These are phyloP conservation scores for Melanotaenia nigrans DNA, from an alignment of 2,797 vertebrate genomes.

Conservation along the genomic window DNA sequence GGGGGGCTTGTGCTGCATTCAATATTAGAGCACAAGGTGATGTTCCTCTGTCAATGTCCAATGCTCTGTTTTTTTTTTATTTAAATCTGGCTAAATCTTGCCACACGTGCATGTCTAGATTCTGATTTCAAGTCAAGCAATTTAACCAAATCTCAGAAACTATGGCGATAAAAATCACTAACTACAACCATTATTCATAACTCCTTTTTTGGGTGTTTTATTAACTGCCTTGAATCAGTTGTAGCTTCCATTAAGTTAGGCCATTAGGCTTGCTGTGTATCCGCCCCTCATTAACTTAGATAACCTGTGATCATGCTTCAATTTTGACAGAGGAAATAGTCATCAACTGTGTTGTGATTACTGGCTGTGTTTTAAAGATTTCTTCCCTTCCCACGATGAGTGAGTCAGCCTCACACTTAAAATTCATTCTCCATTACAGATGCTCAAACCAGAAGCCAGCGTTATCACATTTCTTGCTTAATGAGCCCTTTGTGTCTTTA, in stretches of 20 bases:
- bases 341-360: slow-evolving; percentile 42
- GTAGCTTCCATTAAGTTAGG: slow-evolving; percentile 28
- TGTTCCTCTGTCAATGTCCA: slow-evolving; percentile 2
- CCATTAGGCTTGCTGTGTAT: slow-evolving; percentile 42
- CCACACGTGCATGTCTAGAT: slow-evolving; percentile 1
- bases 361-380: slow-evolving; percentile 31
- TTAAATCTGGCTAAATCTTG: not conserved
- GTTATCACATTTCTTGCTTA: slow-evolving; percentile 6
- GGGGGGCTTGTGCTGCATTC: not conserved
- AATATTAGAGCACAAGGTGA: slow-evolving; percentile 5
- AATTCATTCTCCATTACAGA: slow-evolving; percentile 22
- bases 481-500: slow-evolving; percentile 13
- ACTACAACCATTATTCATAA: slow-evolving; percentile 24
- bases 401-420: slow-evolving; percentile 14
- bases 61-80: not conserved
- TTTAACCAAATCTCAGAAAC: slow-evolving; percentile 8
- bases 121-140: not conserved
- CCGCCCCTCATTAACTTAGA: slow-evolving; percentile 25
- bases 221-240: slow-evolving; percentile 21
- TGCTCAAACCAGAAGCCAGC: slow-evolving; percentile 11
- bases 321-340: slow-evolving; percentile 51
- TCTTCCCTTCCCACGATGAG: slow-evolving; percentile 22
- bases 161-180: slow-evolving; percentile 28
- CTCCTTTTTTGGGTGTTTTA: slow-evolving; percentile 47
- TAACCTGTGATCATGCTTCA: slow-evolving; percentile 5